phyloP scores from a whole-genome alignment of 2,888 invertebrate genomes.

The Lochmaea crataegi region DNA sequence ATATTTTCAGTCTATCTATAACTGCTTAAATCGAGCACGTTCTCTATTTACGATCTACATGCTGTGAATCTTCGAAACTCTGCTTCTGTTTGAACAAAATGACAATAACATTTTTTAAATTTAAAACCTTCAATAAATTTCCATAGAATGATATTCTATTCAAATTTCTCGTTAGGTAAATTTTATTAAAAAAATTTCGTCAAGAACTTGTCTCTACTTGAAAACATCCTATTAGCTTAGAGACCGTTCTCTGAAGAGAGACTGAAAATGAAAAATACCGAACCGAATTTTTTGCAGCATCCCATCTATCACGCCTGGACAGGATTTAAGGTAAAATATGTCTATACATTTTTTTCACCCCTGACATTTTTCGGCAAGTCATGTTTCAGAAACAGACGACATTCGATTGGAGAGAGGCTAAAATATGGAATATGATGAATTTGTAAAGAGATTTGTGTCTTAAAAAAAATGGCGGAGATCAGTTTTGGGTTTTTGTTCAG shows the following conservation, averaged over 20 bases:
- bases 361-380: slow-evolving; percentile 27
- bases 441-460: slow-evolving; percentile 18
- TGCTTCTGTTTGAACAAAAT: too few species aligned
- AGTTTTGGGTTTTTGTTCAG: neutral
- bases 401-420: slow-evolving; percentile 40
- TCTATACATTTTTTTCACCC: slow-evolving; percentile 42
- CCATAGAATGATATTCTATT: neutral
- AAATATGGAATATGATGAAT: slow-evolving; percentile 33
- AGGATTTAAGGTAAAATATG: slow-evolving; percentile 60
- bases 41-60: too few species aligned
- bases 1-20: too few species aligned
- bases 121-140: neutral
- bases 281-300: slow-evolving; percentile 49
- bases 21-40: too few species aligned
- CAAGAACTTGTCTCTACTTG: slow-evolving; percentile 18
- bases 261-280: slow-evolving; percentile 36
- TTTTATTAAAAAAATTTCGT: slow-evolving; percentile 16
- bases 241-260: slow-evolving; percentile 23
- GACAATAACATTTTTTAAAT: too few species aligned
- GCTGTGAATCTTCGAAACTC: too few species aligned
- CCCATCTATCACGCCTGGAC: slow-evolving; percentile 60
- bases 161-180: neutral
- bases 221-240: slow-evolving; percentile 26
- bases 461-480: slow-evolving; percentile 12
- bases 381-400: slow-evolving; percentile 41